Evolutionary conservation across 1,140 invertebrate species (phyloP).

Genomic region (Papilio aristodemus): DNA sequence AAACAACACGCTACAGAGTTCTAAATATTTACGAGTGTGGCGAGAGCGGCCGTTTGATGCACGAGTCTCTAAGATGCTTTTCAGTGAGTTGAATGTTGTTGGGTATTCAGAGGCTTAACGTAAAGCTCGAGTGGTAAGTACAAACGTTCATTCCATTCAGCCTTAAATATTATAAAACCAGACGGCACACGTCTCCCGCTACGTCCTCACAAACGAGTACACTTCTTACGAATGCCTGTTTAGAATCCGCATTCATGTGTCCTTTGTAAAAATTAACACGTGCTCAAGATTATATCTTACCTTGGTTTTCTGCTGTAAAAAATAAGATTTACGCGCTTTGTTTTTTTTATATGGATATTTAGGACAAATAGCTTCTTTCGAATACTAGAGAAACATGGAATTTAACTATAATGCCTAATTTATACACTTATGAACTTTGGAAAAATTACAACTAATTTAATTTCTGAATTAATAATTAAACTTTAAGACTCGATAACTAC

Average conservation of each 20-base stretch:
- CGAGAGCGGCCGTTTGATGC: no score
- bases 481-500: no score
- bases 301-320: not conserved
- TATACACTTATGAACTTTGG: no score
- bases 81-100: conserved; percentile 14
- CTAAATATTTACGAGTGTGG: no score
- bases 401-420: no score
- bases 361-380: no score
- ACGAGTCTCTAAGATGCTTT: no score
- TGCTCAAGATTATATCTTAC: not conserved
- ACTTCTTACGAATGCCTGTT: not conserved
- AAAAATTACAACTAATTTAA: no score
- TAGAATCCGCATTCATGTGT: conserved; percentile 3
- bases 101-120: conserved; percentile 15
- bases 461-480: no score
- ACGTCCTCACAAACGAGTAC: conserved; percentile 1
- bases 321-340: not conserved
- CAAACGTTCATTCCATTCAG: conserved; percentile 10
- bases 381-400: no score
- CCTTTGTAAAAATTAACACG: not conserved
- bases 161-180: conserved; percentile 19
- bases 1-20: no score
- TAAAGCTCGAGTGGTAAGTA: not conserved
- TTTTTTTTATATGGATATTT: no score
- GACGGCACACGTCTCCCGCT: conserved; percentile 1